Evolutionary conservation across 1,140 invertebrate species (phyloP).

Genomic region (Drosophila setifemur): DNA sequence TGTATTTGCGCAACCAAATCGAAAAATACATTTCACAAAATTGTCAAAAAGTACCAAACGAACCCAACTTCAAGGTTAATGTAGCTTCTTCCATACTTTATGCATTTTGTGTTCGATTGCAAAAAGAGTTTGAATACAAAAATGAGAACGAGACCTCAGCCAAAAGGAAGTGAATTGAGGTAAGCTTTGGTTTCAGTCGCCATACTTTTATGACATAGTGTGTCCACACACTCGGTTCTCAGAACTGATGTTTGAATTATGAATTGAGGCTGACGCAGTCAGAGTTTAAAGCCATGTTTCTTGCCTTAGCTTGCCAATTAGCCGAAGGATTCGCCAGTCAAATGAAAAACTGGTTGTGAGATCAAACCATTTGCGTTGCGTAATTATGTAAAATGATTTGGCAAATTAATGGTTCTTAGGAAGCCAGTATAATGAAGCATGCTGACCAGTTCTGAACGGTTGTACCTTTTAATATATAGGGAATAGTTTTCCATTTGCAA

Average conservation of each 20-base stretch:
- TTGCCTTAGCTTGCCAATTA: conserved; percentile 39
- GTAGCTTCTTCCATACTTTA: conserved; percentile 58
- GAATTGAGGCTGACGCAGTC: conserved; percentile 38
- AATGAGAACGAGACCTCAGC: conserved; percentile 30
- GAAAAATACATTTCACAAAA: conserved; percentile 53
- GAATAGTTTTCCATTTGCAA: neutral
- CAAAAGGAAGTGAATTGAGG: conserved; percentile 16
- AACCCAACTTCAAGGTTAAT: conserved; percentile 69
- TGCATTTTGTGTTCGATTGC: conserved; percentile 67
- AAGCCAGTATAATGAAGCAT: neutral
- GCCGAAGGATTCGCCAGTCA: conserved; percentile 40
- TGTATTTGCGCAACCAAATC: conserved; percentile 71
- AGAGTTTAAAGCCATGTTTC: conserved; percentile 25
- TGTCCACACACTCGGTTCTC: conserved; percentile 50
- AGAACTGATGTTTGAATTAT: conserved; percentile 57
- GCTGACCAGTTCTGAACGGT: neutral
- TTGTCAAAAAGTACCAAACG: conserved; percentile 57
- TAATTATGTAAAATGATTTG: conserved; percentile 62
- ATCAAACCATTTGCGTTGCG: conserved; percentile 10
- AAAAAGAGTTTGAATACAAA: conserved; percentile 46
- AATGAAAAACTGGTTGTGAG: conserved; percentile 43
- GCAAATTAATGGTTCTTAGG: conserved; percentile 20
- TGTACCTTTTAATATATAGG: conserved; percentile 10
- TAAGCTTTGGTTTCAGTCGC: conserved; percentile 14
- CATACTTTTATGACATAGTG: conserved; percentile 48